Evolutionary conservation across 2,888 invertebrate genomes (phyloP).

Genomic region (Urechis unicinctus): DNA sequence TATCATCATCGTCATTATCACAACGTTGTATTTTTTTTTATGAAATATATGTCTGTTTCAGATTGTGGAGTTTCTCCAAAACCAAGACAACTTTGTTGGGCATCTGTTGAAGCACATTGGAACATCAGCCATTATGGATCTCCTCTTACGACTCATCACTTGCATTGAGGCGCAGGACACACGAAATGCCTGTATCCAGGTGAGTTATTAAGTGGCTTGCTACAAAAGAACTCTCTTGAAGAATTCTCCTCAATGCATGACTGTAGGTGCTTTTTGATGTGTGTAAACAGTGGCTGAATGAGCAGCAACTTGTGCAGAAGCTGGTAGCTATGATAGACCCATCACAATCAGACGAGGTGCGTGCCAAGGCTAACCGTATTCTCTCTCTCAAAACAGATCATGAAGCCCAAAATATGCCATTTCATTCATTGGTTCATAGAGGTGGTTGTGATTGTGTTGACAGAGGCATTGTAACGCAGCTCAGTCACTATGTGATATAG

Average conservation of each 20-base stretch:
- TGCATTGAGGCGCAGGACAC: slow-evolving; percentile 65
- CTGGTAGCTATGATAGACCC: slow-evolving; percentile 64
- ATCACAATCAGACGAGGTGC: slow-evolving; percentile 61
- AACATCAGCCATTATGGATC: slow-evolving; percentile 91
- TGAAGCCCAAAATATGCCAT: too few relatives aligned
- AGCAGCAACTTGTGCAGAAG: slow-evolving; percentile 77
- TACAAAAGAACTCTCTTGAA: too few relatives aligned
- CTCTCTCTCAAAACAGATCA: too few relatives aligned
- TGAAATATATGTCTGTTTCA: slow-evolving; percentile 70
- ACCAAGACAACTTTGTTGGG: slow-evolving; percentile 77
- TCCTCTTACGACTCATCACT: slow-evolving; percentile 57
- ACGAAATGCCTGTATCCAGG: slow-evolving; percentile 12
- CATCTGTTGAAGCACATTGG: slow-evolving; percentile 82
- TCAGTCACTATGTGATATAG: slow-evolving; percentile 80
- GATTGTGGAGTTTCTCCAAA: slow-evolving; percentile 85
- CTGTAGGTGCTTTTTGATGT: slow-evolving; percentile 7
- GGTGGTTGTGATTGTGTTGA: background rate
- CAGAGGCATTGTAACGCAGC: slow-evolving; percentile 76
- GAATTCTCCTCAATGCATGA: too few relatives aligned
- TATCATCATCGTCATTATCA: too few relatives aligned
- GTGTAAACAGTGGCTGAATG: slow-evolving; percentile 74
- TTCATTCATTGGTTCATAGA: too few relatives aligned
- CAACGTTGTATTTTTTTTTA: too few relatives aligned
- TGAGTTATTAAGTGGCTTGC: slow-evolving; percentile 5
- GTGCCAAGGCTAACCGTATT: slow-evolving; percentile 14